Conservation (phyloP, 1,140 invertebrate genomes). For the Drosophila watanabei region DNA sequence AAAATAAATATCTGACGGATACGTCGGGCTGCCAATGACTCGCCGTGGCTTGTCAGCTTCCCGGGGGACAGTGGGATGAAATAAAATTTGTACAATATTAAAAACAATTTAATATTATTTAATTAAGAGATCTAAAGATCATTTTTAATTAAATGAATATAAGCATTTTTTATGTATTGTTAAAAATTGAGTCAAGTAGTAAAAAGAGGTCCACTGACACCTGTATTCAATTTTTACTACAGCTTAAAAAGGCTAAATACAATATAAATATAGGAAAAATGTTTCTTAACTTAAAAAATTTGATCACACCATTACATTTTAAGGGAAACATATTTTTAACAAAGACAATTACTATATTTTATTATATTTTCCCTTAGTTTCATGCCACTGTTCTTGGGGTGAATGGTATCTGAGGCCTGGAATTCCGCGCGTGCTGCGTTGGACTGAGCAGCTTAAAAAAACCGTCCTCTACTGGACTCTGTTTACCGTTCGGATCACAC, state of each 20-base stretch:
- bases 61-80: conserved; percentile 30
- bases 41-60: conserved; percentile 80
- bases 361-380: neutral
- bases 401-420: conserved; percentile 13
- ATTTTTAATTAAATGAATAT: too few relatives aligned
- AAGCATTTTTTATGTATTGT: too few relatives aligned
- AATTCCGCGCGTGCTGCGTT: conserved; percentile 53
- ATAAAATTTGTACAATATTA: too few relatives aligned
- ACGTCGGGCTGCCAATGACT: conserved; percentile 64
- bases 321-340: neutral
- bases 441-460: conserved; percentile 74
- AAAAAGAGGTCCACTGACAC: too few relatives aligned
- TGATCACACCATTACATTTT: neutral
- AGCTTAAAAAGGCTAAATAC: neutral
- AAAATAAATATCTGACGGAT: conserved; percentile 58
- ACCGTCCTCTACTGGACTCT: conserved; percentile 48
- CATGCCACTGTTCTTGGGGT: conserved; percentile 36
- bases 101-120: too few relatives aligned
- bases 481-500: conserved; percentile 79
- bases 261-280: neutral
- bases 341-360: neutral
- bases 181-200: too few relatives aligned
- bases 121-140: too few relatives aligned
- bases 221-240: neutral
- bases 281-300: too few relatives aligned